Conservation (phyloP, 2,888 invertebrate species). For the Latheticus oryzae region DNA sequence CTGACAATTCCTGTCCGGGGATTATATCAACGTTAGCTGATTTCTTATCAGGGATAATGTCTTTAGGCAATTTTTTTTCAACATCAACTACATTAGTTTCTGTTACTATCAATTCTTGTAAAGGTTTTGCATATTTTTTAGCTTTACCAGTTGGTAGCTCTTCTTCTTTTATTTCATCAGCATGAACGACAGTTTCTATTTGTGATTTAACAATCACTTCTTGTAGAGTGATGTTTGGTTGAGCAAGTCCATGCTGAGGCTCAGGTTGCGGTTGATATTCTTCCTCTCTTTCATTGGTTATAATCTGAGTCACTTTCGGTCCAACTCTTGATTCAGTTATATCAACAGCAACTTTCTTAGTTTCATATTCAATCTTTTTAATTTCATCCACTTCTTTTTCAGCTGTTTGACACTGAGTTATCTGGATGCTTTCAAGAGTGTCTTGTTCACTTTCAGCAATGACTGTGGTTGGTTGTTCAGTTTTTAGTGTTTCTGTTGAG, state of each 20-base stretch:
- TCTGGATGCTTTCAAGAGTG: slow-evolving; percentile 68
- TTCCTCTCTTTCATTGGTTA: slow-evolving; percentile 66
- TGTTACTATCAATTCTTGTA: slow-evolving; percentile 68
- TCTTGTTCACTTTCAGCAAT: slow-evolving; percentile 67
- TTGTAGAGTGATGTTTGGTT: slow-evolving; percentile 64
- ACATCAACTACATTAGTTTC: slow-evolving; percentile 70
- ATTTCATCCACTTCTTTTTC: slow-evolving; percentile 66
- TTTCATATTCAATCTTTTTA: slow-evolving; percentile 57
- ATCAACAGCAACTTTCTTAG: slow-evolving; percentile 60
- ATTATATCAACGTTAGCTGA: slow-evolving; percentile 69
- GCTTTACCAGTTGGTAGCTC: slow-evolving; percentile 65
- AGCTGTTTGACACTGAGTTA: slow-evolving; percentile 67
- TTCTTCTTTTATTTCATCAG: slow-evolving; percentile 65
- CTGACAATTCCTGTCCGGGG: slow-evolving; percentile 71
- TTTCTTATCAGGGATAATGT: slow-evolving; percentile 69
- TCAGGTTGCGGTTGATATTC: slow-evolving; percentile 60
- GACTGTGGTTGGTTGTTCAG: slow-evolving; percentile 61
- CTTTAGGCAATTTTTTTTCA: slow-evolving; percentile 64
- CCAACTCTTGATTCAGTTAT: slow-evolving; percentile 59
- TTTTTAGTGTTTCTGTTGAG: slow-evolving; percentile 54
- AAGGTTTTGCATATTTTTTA: slow-evolving; percentile 65
- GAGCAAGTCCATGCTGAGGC: slow-evolving; percentile 63
- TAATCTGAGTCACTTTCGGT: slow-evolving; percentile 64
- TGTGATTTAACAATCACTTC: slow-evolving; percentile 67
- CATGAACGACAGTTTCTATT: slow-evolving; percentile 64